A percentile compares a stretch with the other conserved stretches of the same genome.
phyloP scores from a whole-genome alignment of 1,140 invertebrate genomes.

The Lasioglossum albipes region DNA sequence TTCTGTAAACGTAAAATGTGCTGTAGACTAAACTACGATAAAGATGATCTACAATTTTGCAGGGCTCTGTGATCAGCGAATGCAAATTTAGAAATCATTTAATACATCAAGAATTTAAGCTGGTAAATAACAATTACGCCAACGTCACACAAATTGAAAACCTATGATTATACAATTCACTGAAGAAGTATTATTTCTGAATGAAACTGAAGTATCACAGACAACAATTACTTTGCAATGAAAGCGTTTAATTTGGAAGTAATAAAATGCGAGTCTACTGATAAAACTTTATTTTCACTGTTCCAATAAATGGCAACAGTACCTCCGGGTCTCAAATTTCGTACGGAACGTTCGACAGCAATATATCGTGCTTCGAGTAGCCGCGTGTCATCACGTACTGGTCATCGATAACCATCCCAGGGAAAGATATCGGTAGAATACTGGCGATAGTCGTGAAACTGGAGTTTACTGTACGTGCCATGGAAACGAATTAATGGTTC shows the following conservation, averaged over 20 bases:
- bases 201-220: background rate
- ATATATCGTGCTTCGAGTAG: slow-evolving; percentile 17
- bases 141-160: too few species aligned
- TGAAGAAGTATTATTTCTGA: too few species aligned
- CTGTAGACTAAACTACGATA: too few species aligned
- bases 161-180: too few species aligned
- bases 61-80: too few species aligned
- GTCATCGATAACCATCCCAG: slow-evolving; percentile 47
- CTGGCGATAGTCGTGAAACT: slow-evolving; percentile 51
- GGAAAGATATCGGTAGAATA: slow-evolving; percentile 37
- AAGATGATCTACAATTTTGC: too few species aligned
- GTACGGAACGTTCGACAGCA: slow-evolving; percentile 6
- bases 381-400: slow-evolving; percentile 51
- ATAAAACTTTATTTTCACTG: background rate
- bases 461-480: slow-evolving; percentile 58
- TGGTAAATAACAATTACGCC: too few species aligned
- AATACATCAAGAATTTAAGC: too few species aligned
- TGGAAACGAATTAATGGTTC: slow-evolving; percentile 54
- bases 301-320: background rate
- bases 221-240: background rate
- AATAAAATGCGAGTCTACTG: background rate
- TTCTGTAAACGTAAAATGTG: too few species aligned
- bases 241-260: background rate
- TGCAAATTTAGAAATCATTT: too few species aligned
- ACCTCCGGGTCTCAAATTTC: background rate